Base-by-base conservation (phyloP, 2,797 vertebrate species). In the Rhinatrema bivittatum region DNA sequence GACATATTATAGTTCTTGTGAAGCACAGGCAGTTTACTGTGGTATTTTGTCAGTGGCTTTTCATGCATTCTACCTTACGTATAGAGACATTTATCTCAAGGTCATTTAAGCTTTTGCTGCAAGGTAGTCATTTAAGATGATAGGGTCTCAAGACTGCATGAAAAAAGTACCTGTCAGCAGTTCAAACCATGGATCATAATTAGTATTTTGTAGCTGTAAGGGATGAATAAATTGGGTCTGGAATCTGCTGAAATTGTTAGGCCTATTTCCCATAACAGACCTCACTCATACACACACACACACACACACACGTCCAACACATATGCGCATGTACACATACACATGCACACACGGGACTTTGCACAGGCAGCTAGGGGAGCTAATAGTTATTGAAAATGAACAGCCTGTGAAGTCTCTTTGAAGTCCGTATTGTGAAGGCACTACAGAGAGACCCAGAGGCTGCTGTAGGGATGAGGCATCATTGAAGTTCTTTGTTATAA, bases 371-470 rank as follows among this genome's bases (percentile, higher is more conserved):
- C 19, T 39, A 5, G 24, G 9, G 10, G 56, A 34, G 28, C 25
- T 36, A 15, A 30, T 56, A 39, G 41, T 61, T 50, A 45, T 28
- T 64, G 54, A 45, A 49, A 55, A 55, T 29, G 45, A 68, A 37
- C 38, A 56, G 51, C 38, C 60, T 57, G 32, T 64, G 64, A 62
- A 69, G 62, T 56, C 2, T 0, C 50, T 52, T 32, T 47, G 50
- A 43, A 62, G 55, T 50, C 42, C 45, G 17, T 30, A 12, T 39
- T 61, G 53, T 38, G 13, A 36, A 42, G 20, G 36, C 28, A 30
- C 22, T 28, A 25, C 16, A 9, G 50, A 55, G 36, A 47, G 50
- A 42, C 25, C 36, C 4, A 3, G 32, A 44, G 42, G 45, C 33
- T 42, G 30, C 39, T 52, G 16, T 20, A 34, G 28, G 52, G 27